phyloP scores from a whole-genome alignment of 2,797 vertebrate genomes.

The Sternarchorhynchus goeldii region DNA sequence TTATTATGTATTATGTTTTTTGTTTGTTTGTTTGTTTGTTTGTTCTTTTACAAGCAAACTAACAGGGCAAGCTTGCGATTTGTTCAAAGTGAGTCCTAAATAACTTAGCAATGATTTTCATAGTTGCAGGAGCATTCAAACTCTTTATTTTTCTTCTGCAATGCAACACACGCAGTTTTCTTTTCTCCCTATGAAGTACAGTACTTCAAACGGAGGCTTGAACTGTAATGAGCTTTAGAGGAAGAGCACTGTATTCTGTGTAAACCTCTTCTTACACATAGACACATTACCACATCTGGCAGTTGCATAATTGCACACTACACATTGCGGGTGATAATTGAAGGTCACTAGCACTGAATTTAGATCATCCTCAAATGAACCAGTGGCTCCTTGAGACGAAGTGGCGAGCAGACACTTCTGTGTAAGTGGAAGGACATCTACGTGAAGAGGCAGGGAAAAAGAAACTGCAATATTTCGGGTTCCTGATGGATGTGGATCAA shows the following conservation, averaged over 20 bases:
- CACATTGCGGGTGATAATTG: conserved; percentile 29
- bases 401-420: not conserved
- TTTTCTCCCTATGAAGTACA: conserved; percentile 14
- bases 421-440: not conserved
- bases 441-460: conserved; percentile 3
- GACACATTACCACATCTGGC: conserved; percentile 13
- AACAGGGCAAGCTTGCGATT: conserved; percentile 24
- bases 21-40: too few species aligned
- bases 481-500: conserved; percentile 14
- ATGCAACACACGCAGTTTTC: conserved; percentile 21
- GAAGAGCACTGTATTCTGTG: conserved; percentile 21
- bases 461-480: not conserved
- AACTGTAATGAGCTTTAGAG: conserved; percentile 34
- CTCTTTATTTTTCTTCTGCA: conserved; percentile 15
- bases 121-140: conserved; percentile 23
- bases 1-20: not conserved
- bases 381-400: not conserved
- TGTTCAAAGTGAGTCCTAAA: conserved; percentile 35
- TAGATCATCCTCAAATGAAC: conserved; percentile 18
- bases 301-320: conserved; percentile 39
- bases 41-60: conserved; percentile 20
- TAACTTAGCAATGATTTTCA: conserved; percentile 19
- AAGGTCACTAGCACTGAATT: conserved; percentile 24
- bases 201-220: conserved; percentile 18
- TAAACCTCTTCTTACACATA: conserved; percentile 17